phyloP scores from a whole-genome alignment of 2,113 vertebrate species.

The Hucho hucho region DNA sequence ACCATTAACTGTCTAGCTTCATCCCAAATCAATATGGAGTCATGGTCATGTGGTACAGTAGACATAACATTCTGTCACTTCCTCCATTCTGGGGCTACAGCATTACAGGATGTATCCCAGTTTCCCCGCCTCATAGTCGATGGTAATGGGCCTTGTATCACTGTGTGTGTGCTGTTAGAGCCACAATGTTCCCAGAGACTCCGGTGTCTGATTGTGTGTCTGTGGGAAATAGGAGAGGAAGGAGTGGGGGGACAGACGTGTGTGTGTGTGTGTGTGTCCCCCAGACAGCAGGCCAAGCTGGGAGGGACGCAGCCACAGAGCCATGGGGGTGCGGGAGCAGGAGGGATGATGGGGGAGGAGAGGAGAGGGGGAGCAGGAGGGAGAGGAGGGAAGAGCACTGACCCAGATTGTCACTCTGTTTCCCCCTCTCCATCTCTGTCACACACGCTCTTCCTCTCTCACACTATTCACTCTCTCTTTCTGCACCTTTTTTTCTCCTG shows the following conservation, averaged over 20 bases:
- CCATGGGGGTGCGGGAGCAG: conserved; percentile 23
- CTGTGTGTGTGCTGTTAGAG: too few species aligned
- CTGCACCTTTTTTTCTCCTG: neutral
- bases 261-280: conserved; percentile 35
- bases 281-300: conserved; percentile 27
- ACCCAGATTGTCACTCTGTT: conserved; percentile 71
- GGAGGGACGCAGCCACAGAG: conserved; percentile 18
- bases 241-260: neutral
- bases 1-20: neutral
- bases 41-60: neutral
- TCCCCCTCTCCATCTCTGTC: conserved; percentile 14
- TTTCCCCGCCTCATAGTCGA: too few species aligned
- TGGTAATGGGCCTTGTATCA: too few species aligned
- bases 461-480: conserved; percentile 3
- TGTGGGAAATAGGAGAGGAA: conserved; percentile 6
- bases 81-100: too few species aligned
- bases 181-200: too few species aligned
- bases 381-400: conserved; percentile 46
- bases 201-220: neutral
- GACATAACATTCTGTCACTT: neutral
- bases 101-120: too few species aligned
- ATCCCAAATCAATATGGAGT: neutral
- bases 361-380: too few species aligned
- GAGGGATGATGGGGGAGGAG: conserved; percentile 36
- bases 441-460: neutral